These are phyloP conservation scores for Cordylochernes scorpioides DNA, from an alignment of 2,888 invertebrate species.

Conservation along the genomic window DNA sequence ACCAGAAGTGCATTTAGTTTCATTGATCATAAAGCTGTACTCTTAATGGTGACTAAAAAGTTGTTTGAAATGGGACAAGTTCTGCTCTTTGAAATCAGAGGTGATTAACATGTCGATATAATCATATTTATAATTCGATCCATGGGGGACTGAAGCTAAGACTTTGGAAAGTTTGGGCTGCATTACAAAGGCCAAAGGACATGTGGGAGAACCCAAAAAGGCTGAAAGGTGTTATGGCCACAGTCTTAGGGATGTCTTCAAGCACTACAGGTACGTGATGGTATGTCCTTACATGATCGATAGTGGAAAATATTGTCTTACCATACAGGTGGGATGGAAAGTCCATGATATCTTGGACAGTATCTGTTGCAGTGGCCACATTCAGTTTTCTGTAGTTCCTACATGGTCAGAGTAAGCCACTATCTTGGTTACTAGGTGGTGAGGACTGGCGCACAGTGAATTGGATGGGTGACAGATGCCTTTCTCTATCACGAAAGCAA, in stretches of 20 bases:
- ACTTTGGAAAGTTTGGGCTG: too few species aligned
- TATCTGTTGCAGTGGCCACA: slow-evolving; percentile 17
- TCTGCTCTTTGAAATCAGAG: too few species aligned
- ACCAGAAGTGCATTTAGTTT: too few species aligned
- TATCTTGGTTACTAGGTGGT: slow-evolving; percentile 2
- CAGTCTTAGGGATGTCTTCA: slow-evolving; percentile 20
- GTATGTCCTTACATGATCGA: slow-evolving; percentile 1
- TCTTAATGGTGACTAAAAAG: too few species aligned
- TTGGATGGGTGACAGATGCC: slow-evolving; percentile 1
- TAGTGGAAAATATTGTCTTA: slow-evolving; percentile 1
- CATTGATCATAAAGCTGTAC: too few species aligned
- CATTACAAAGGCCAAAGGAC: too few species aligned
- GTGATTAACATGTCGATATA: too few species aligned
- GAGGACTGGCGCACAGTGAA: slow-evolving; percentile 1
- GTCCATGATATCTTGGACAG: slow-evolving; percentile 20
- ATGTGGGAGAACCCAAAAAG: slow-evolving; percentile 19
- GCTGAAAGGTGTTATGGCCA: slow-evolving; percentile 20
- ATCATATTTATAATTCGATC: too few species aligned
- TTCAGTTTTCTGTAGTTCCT: slow-evolving; percentile 22
- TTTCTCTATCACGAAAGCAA: slow-evolving; percentile 1
- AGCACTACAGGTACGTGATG: slow-evolving; percentile 1
- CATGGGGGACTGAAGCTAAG: too few species aligned
- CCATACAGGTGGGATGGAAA: slow-evolving; percentile 16
- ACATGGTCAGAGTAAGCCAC: slow-evolving; percentile 17
- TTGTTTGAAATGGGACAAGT: too few species aligned